Conservation (phyloP, 2,113 vertebrate species). For the Emydura subglobosa region DNA sequence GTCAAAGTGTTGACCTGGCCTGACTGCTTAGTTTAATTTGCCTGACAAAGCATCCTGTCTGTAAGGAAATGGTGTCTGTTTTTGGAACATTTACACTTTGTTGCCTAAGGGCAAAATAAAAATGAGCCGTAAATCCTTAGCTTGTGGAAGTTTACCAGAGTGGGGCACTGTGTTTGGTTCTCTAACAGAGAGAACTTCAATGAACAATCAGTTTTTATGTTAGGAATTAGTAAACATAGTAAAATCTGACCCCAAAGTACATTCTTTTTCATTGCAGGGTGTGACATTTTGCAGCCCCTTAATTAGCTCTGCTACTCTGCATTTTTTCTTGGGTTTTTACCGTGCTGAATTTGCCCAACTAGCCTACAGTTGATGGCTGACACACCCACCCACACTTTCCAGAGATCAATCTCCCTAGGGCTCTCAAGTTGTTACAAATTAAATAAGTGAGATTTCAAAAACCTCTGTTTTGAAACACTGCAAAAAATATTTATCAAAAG, state of each 20-base stretch:
- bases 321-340: not conserved
- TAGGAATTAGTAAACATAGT: not conserved
- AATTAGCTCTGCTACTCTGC: not conserved
- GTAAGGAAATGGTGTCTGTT: not conserved
- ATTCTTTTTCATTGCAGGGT: not conserved
- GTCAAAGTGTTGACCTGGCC: not conserved
- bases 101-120: not conserved
- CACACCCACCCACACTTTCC: accelerated
- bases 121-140: not conserved
- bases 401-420: not conserved
- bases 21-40: not conserved
- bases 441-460: not conserved
- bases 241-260: not conserved
- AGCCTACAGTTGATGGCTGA: not conserved
- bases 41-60: not conserved
- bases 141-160: not conserved
- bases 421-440: not conserved
- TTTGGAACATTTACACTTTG: not conserved
- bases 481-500: not conserved
- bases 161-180: not conserved
- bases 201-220: not conserved
- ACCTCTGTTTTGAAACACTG: not conserved
- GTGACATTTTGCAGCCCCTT: not conserved
- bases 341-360: not conserved
- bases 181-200: not conserved